Evolutionary conservation across 2,113 vertebrate species (phyloP).

Genomic region (Nematolebias whitei): DNA sequence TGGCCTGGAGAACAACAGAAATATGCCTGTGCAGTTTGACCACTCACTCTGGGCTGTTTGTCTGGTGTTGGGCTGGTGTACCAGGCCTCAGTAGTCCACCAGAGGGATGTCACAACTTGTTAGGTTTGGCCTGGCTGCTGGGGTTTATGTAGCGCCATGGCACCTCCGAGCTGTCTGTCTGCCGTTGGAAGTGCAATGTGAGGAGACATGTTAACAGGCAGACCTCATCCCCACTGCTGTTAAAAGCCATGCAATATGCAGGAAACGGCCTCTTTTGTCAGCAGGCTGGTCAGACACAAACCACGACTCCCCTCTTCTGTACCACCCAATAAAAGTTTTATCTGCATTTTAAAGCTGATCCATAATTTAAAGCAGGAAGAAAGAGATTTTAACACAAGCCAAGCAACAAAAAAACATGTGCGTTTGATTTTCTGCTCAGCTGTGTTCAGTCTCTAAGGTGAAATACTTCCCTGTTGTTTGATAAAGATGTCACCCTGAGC

Average conservation of each 20-base stretch:
- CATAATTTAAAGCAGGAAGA: conserved; percentile 79
- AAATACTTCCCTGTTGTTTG: conserved; percentile 2
- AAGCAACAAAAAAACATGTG: conserved; percentile 68
- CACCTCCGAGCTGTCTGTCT: conserved; percentile 72
- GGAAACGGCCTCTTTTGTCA: conserved; percentile 79
- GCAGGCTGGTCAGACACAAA: conserved; percentile 65
- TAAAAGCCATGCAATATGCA: conserved; percentile 82
- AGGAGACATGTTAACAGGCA: conserved; percentile 82
- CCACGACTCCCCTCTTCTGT: conserved; percentile 68
- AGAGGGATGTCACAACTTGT: conserved; percentile 68
- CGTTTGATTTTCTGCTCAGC: conserved; percentile 36
- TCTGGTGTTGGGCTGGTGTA: conserved; percentile 55
- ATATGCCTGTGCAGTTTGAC: conserved; percentile 64
- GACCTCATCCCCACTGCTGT: conserved; percentile 70
- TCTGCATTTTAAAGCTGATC: conserved; percentile 80
- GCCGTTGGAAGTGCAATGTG: conserved; percentile 67
- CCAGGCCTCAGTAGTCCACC: conserved; percentile 44
- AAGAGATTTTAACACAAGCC: conserved; percentile 69
- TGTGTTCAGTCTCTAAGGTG: conserved; percentile 6
- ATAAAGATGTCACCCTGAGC: not conserved
- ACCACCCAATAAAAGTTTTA: conserved; percentile 81
- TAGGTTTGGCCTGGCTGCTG: conserved; percentile 58
- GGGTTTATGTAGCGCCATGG: conserved; percentile 66
- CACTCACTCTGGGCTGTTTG: conserved; percentile 68
- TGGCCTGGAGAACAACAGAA: conserved; percentile 66